Base-by-base conservation (phyloP, 2,888 invertebrate genomes). In the Zygothrica quintamaculata region DNA sequence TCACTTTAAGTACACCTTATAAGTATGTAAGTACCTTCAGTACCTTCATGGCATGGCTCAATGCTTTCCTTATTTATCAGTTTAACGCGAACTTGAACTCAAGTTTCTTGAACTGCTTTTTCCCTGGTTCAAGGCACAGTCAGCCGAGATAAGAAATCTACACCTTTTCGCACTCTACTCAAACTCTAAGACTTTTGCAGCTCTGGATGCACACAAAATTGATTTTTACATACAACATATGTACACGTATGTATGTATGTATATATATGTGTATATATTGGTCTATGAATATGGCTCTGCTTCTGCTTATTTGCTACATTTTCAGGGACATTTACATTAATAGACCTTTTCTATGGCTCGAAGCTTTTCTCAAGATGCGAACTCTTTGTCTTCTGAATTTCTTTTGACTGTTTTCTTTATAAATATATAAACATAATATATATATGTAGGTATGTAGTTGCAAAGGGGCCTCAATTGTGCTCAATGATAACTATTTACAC, bases 101-200 rank as follows among this genome's bases (percentile, higher is more conserved):
- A 16, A 52, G 79, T 61, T 69, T 52, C 59, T 69, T 84, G 82
- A 84, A 81, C 76, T n/a, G 42, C 15, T 11, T 16, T 46, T 11
- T 4, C 8, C 15, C 9, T 22, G 39, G 53, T 53, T 58, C 48
- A 59, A 31, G 39, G 36, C 53, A 53, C 42, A 43, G 42, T 6
- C 40, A 46, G 11, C 31, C 11, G 37, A 7, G 29, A 36, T 15
- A 47, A 26, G 1, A 44, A 50, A 26, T 47, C n/a, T 9, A 58
- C 47, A 72, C 26, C 62, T 61, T 40, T 43, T 36, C 13, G 15
- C 26, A 47, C 34, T 42, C 2, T 8, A 9, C 37, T 36, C 22
- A 7, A 36, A 65, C 13, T 31, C 39, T 40, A 65, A 58, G 46
- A 48, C 65, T 51, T 69, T 55, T 61, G 44, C 18, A 8, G 13